Percentiles rank a stretch among this genome's conserved stretches.
Conservation (phyloP, 2,113 vertebrate genomes). For the Cyprinodon tularosa region DNA sequence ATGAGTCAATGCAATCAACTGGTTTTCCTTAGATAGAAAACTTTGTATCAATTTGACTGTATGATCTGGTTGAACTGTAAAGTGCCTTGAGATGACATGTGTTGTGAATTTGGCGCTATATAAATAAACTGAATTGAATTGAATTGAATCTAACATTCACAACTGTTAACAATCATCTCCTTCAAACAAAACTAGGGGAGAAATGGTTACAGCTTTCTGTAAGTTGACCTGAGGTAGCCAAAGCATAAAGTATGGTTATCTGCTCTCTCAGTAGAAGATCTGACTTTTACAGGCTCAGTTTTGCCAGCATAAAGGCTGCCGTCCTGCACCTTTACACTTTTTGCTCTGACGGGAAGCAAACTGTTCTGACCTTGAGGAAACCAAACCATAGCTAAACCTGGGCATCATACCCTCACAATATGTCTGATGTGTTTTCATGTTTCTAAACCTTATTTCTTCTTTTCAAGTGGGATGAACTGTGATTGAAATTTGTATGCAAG, state of each 20-base stretch:
- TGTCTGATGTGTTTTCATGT: not conserved
- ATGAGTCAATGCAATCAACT: too few species aligned
- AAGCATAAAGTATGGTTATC: not conserved
- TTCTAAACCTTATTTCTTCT: not conserved
- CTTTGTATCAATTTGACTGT: too few species aligned
- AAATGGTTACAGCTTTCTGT: not conserved
- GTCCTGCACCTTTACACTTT: constrained; percentile 41
- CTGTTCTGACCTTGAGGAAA: constrained; percentile 25
- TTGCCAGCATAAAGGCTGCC: not conserved
- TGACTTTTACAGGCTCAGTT: not conserved
- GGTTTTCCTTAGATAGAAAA: too few species aligned
- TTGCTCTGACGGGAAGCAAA: constrained; percentile 14
- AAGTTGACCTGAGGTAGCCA: not conserved
- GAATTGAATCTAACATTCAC: constrained; percentile 6
- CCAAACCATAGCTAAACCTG: not conserved
- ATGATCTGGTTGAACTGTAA: too few species aligned
- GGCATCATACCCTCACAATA: not conserved
- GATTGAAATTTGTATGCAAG: not conserved
- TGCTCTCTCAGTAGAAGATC: not conserved
- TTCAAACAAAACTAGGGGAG: not conserved
- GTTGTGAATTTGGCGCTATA: too few species aligned
- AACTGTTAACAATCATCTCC: constrained; percentile 33
- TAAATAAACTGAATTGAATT: too few species aligned
- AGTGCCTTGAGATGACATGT: too few species aligned
- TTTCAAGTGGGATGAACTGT: not conserved